Evolutionary conservation across 2,888 invertebrate genomes (phyloP).

Genomic region (Ethmia dodecea): DNA sequence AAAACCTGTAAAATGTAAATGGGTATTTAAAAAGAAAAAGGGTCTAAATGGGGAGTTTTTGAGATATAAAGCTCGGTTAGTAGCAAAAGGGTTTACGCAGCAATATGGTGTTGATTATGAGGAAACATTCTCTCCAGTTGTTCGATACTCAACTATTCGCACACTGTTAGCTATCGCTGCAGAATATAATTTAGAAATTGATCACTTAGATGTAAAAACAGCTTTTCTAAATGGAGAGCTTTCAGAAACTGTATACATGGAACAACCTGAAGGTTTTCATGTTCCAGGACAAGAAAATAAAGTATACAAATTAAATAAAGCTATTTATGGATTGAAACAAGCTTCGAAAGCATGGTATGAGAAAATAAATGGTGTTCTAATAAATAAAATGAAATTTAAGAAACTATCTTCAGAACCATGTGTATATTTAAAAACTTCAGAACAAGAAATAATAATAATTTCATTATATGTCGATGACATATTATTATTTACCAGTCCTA

Average conservation of each 20-base stretch:
- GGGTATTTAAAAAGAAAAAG: background rate
- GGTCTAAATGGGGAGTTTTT: background rate
- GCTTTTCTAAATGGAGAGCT: conserved; percentile 22
- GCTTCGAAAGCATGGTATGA: background rate
- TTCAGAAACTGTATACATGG: conserved; percentile 2
- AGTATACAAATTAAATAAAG: background rate
- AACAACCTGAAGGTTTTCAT: background rate
- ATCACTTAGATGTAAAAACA: conserved; percentile 11
- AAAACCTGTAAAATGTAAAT: background rate
- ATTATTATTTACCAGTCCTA: background rate
- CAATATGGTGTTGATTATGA: background rate
- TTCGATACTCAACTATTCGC: background rate
- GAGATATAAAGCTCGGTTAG: conserved; percentile 4
- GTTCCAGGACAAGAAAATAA: background rate
- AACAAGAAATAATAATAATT: background rate
- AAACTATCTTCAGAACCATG: background rate
- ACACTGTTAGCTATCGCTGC: background rate
- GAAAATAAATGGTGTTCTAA: background rate
- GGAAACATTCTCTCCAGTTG: background rate
- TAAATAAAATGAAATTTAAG: background rate
- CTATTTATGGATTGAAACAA: background rate
- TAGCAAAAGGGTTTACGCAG: conserved; percentile 6
- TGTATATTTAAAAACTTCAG: background rate
- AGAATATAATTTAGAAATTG: background rate
- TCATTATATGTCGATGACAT: background rate